These are phyloP conservation scores for Neogobius melanostomus DNA, from an alignment of 2,113 vertebrate species.

Conservation along the genomic window DNA sequence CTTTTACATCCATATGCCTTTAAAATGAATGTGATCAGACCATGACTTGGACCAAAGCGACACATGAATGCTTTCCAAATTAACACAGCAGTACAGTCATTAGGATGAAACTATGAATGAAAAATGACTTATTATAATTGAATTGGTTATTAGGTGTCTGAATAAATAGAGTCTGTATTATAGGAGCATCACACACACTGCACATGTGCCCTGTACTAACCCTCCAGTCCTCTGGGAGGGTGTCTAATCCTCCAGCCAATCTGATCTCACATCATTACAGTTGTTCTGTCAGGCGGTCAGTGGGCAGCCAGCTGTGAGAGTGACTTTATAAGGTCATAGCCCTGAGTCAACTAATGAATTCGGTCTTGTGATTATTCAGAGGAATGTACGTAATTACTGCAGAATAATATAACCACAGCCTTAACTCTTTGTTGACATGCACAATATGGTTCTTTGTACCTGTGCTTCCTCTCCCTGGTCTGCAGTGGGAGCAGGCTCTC, in stretches of 20 bases:
- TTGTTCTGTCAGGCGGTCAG: conserved; percentile 25
- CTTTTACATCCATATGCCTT: conserved; percentile 5
- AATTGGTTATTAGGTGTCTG: background rate
- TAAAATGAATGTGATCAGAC: conserved; percentile 5
- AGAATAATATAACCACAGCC: conserved; percentile 2
- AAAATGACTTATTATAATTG: background rate
- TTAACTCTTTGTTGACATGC: background rate
- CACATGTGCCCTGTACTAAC: conserved; percentile 23
- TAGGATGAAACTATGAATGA: background rate
- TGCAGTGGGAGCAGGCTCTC: conserved; percentile 78
- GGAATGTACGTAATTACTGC: conserved; percentile 8
- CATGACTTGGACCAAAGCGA: background rate
- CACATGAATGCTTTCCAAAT: background rate
- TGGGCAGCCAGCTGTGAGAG: conserved; percentile 57
- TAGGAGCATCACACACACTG: background rate
- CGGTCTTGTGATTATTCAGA: conserved; percentile 27
- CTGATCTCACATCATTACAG: conserved; percentile 49
- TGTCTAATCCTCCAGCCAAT: conserved; percentile 58
- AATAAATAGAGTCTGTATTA: no score
- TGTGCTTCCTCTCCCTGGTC: conserved; percentile 79
- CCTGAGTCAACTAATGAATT: conserved; percentile 38
- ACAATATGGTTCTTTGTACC: conserved; percentile 62
- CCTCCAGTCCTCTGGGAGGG: conserved; percentile 37
- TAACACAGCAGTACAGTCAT: background rate
- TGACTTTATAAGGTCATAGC: conserved; percentile 42